Percentiles rank a stretch among this genome's conserved stretches.
phyloP scores from a whole-genome alignment of 2,888 invertebrate genomes.

The Hyalella azteca region DNA sequence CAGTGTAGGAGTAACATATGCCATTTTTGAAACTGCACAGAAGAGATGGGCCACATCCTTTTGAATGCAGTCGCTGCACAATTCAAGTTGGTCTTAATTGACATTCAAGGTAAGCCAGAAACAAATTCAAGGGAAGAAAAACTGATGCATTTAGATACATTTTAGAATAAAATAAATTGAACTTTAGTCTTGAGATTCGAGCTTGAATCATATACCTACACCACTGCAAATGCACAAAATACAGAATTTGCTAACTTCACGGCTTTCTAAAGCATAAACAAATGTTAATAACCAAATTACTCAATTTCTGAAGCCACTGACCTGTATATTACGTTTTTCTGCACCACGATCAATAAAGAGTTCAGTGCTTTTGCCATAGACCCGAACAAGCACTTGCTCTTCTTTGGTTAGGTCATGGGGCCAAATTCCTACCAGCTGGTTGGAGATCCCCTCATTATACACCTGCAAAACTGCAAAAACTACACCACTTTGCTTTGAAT shows the following conservation, averaged over 20 bases:
- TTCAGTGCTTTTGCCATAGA: constrained; percentile 94
- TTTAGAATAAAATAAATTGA: no score
- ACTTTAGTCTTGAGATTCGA: no score
- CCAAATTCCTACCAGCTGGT: constrained; percentile 57
- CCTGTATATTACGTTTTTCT: constrained; percentile 66
- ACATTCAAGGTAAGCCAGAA: no score
- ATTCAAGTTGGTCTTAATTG: neutral
- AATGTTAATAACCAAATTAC: no score
- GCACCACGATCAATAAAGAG: constrained; percentile 85
- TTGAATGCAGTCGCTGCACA: constrained; percentile 70
- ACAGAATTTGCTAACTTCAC: no score
- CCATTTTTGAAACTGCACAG: constrained; percentile 94
- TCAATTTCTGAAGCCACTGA: no score
- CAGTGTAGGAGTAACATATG: constrained; percentile 79
- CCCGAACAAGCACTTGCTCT: constrained; percentile 74
- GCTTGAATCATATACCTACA: no score
- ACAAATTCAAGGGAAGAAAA: no score
- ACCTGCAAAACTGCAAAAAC: constrained; percentile 41
- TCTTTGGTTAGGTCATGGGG: constrained; percentile 34
- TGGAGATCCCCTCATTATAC: constrained; percentile 57
- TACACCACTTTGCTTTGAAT: neutral
- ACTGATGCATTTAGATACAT: no score
- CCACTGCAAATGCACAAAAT: no score
- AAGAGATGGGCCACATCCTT: constrained; percentile 81
- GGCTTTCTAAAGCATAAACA: no score